phyloP scores from a whole-genome alignment of 1,140 invertebrate species.

The Cotesia chilonis region DNA sequence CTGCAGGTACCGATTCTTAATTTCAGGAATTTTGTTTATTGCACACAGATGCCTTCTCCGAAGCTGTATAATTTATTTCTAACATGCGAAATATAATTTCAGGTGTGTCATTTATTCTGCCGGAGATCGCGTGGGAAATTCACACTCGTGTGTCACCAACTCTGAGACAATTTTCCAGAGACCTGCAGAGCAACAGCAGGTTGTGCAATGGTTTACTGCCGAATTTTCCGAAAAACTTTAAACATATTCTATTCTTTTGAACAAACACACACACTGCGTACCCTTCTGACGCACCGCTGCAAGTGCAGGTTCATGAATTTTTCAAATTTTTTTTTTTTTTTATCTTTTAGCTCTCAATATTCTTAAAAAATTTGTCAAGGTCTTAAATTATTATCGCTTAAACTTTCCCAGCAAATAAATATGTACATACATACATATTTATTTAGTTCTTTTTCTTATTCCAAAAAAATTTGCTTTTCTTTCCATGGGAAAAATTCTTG shows the following conservation, averaged over 20 bases:
- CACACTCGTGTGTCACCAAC: neutral
- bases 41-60: neutral
- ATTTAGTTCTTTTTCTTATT: too few relatives aligned
- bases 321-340: constrained; percentile 1
- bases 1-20: constrained; percentile 30
- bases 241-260: neutral
- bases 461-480: too few relatives aligned
- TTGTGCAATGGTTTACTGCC: constrained; percentile 14
- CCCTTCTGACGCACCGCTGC: constrained; percentile 14
- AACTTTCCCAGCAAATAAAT: neutral
- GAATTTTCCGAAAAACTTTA: neutral
- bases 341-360: constrained; percentile 5
- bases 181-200: neutral
- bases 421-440: too few relatives aligned
- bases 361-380: neutral
- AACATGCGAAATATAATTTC: constrained; percentile 6
- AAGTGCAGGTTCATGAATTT: constrained; percentile 24
- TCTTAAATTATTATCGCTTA: neutral
- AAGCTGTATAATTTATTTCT: constrained; percentile 3
- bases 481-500: too few relatives aligned
- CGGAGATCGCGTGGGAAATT: constrained; percentile 6
- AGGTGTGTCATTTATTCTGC: neutral
- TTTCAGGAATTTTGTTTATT: constrained; percentile 10
- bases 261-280: neutral
- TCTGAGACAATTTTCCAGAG: neutral